A percentile compares a stretch with the other conserved stretches of the same genome.
Conservation (phyloP, 1,140 invertebrate genomes). For the Drosophila lacertosa region DNA sequence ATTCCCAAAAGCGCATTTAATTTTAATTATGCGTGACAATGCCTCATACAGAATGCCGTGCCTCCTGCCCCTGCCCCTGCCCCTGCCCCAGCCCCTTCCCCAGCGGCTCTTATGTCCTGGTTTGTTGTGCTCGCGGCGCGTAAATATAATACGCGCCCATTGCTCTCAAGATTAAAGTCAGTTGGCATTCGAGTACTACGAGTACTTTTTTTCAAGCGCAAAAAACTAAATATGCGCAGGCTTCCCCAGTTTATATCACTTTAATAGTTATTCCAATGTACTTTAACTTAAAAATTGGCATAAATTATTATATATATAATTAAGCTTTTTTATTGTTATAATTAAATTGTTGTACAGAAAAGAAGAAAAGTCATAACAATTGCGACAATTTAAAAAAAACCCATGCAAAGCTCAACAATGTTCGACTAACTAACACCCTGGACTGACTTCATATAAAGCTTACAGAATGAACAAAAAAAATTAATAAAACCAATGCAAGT, state of each 20-base stretch:
- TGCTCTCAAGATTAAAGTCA: slow-evolving; percentile 56
- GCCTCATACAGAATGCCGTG: slow-evolving; percentile 64
- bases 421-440: too few relatives aligned
- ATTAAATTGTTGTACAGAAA: too few relatives aligned
- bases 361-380: too few relatives aligned
- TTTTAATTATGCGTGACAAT: slow-evolving; percentile 84
- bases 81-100: not conserved
- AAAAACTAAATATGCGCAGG: not conserved
- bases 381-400: too few relatives aligned
- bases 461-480: too few relatives aligned
- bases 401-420: too few relatives aligned
- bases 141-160: slow-evolving; percentile 43
- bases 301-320: too few relatives aligned
- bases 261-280: not conserved
- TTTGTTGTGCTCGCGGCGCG: not conserved
- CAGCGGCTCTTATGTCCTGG: not conserved
- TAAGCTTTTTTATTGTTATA: too few relatives aligned
- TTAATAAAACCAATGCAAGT: too few relatives aligned
- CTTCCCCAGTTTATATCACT: not conserved
- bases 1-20: slow-evolving; percentile 83
- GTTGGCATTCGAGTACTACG: slow-evolving; percentile 9
- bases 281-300: not conserved
- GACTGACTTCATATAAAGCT: too few relatives aligned
- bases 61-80: not conserved
- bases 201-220: not conserved